Percentiles rank a stretch among this genome's conserved stretches.
Conservation (phyloP, 1,140 invertebrate species). For the Ceratitis capitata region DNA sequence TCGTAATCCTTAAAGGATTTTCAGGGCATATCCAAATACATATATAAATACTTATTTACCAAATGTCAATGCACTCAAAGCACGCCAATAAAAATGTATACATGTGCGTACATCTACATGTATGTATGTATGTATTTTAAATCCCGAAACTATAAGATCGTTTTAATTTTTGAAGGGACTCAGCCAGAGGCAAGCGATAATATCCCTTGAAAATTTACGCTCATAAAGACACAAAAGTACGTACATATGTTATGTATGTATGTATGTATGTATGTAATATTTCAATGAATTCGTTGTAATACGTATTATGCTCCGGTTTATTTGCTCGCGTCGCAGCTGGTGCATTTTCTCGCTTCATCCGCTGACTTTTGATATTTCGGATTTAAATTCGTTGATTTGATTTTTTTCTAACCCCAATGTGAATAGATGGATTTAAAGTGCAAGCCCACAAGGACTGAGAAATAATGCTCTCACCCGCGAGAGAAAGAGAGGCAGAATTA, state of each 20-base stretch:
- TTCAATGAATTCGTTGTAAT: neutral
- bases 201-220: neutral
- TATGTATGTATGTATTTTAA: neutral
- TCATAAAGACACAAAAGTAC: neutral
- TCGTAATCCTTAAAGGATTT: no score
- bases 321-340: neutral
- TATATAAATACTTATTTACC: neutral
- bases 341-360: slow-evolving; percentile 10
- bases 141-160: neutral
- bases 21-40: no score
- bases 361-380: slow-evolving; percentile 22
- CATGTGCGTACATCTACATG: neutral
- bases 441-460: neutral
- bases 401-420: slow-evolving; percentile 18
- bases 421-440: neutral
- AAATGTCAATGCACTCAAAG: neutral
- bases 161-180: neutral
- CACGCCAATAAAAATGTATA: neutral
- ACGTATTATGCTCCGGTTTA: neutral
- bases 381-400: no score
- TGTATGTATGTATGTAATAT: neutral
- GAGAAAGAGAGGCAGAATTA: neutral
- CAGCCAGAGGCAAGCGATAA: neutral
- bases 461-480: no score
- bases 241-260: neutral